Base-by-base conservation (phyloP, 2,113 vertebrate species). In the Gadus macrocephalus region DNA sequence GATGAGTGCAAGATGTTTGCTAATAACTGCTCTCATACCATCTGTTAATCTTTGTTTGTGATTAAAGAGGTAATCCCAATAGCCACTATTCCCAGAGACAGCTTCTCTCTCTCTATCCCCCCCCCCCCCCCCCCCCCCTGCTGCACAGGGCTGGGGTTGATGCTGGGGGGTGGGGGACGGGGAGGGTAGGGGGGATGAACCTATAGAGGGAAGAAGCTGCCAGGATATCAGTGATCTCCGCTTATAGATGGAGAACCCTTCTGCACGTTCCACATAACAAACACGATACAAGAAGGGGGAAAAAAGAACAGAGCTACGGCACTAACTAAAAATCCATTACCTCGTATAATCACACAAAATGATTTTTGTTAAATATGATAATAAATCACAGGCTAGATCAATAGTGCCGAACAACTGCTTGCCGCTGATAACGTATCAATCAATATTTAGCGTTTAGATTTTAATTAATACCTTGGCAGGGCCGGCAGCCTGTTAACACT, bases 371-470 rank as follows among this genome's bases (percentile, higher is more conserved):
- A 98, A 99, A 99, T 98, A 98, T 99, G 96, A 98, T 97, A 96
- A 97, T 98, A 98, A 98, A 99, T 99, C 97, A 99, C 95, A 85
- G 92, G 78, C 87, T 88, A 93, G 94, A 98, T 99, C 97, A 93
- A 98, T 98, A 92, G 92, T 90, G 91, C 89, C 74, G 89, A 89
- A 94, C 96, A 95, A 96, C 95, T 99, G 97, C 93, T 94, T 83
- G 82, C 90, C 89, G 87, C 96, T 96, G 97, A 99, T 99, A 99
- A 98, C 92, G 88, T 93, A 98, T 98, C 95, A 96, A 97, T 99
- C 97, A 99, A 99, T 99, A 99, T 95, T 96, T 97, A 96, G 95
- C 96, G 98, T 99, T 98, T 98, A 95, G 95, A 97, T 98, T 96
- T 98, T 96, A 98, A 99, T 98, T 96, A 97, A 98, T 98, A 98